Conservation (phyloP, 2,888 invertebrate genomes). For the Protophormia terraenovae region DNA sequence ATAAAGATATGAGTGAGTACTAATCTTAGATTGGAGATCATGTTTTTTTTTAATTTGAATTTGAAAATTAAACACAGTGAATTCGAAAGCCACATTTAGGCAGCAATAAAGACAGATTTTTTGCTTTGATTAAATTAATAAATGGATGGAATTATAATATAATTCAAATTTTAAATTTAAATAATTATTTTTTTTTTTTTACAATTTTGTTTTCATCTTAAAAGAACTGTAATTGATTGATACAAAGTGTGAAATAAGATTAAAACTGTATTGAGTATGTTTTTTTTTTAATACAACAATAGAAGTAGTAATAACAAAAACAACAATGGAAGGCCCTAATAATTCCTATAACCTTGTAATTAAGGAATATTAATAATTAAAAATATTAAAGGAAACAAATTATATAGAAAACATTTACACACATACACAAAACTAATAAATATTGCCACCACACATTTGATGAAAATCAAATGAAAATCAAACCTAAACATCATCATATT, state of each 20-base stretch:
- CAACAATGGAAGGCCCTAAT: not conserved
- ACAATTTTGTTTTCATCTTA: not conserved
- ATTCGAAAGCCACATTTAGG: slow-evolving; percentile 24
- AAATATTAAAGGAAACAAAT: not conserved
- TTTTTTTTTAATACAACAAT: slow-evolving; percentile 11
- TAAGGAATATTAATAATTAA: not conserved
- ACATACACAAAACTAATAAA: slow-evolving; percentile 42
- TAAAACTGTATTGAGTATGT: slow-evolving; percentile 44
- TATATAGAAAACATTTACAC: slow-evolving; percentile 33
- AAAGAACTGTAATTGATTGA: not conserved
- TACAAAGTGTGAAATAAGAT: slow-evolving; percentile 4
- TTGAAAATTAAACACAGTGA: slow-evolving; percentile 30
- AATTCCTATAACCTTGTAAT: not conserved
- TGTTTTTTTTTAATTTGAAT: slow-evolving; percentile 22
- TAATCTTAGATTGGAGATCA: slow-evolving; percentile 57
- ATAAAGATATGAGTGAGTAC: slow-evolving; percentile 35
- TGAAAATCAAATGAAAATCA: not conserved
- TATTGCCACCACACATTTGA: slow-evolving; percentile 28
- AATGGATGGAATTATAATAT: slow-evolving; percentile 40
- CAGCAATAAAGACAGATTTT: slow-evolving; percentile 13
- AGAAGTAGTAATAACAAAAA: slow-evolving; percentile 21
- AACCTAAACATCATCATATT: slow-evolving; percentile 36
- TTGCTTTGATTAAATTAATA: not conserved
- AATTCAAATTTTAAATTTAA: slow-evolving; percentile 17
- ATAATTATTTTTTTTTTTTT: not conserved